Conservation (phyloP, 2,113 vertebrate species). For the Callaeas wilsoni region DNA sequence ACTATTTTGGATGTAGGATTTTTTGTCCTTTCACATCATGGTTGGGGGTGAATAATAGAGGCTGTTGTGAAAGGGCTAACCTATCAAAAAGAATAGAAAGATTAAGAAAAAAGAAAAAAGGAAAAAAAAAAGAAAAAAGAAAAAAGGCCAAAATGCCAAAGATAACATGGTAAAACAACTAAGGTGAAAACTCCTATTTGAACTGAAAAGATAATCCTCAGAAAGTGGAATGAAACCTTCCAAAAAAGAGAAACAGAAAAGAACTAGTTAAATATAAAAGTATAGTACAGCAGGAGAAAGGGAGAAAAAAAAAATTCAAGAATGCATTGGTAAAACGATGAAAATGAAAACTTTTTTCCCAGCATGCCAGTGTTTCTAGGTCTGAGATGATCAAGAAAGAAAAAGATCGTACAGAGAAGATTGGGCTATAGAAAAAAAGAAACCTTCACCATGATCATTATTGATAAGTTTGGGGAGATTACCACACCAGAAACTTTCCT, state of each 20-base stretch:
- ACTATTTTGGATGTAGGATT: conserved; percentile 20
- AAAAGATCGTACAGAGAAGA: neutral
- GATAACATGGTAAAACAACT: neutral
- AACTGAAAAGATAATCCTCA: neutral
- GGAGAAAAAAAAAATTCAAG: neutral
- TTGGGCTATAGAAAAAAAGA: neutral
- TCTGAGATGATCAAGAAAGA: conserved; percentile 2
- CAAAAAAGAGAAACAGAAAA: neutral
- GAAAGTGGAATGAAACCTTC: neutral
- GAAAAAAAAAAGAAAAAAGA: neutral
- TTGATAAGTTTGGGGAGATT: neutral
- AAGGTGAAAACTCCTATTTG: neutral
- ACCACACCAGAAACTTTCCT: neutral
- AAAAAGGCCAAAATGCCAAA: neutral
- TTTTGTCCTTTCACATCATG: conserved; percentile 22
- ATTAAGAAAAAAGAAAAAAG: neutral
- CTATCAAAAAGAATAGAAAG: neutral
- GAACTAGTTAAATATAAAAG: conserved; percentile 42
- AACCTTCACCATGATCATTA: neutral
- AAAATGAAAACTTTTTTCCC: neutral
- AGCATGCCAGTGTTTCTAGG: neutral
- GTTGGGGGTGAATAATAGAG: conserved; percentile 14
- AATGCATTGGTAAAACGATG: neutral
- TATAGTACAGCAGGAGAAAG: neutral
- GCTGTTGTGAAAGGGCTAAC: conserved; percentile 14